Conservation (phyloP, 2,888 invertebrate genomes). For the Rotaria sp. region DNA sequence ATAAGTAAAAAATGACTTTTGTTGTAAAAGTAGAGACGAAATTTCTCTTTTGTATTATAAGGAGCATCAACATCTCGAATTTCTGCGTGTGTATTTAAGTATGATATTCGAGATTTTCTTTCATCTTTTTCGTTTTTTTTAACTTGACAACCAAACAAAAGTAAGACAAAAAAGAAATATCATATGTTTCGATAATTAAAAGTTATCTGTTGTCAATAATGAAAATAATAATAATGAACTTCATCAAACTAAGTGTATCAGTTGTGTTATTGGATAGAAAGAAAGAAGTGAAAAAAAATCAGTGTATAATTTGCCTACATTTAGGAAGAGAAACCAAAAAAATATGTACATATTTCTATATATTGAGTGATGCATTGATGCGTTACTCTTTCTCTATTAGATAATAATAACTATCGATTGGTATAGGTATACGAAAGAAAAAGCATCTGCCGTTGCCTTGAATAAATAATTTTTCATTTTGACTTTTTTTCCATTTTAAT, state of each 20-base stretch:
- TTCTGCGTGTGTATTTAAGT: background rate
- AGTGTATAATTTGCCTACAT: background rate
- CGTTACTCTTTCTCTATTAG: background rate
- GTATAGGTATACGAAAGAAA: background rate
- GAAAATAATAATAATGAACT: background rate
- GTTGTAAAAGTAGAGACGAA: background rate
- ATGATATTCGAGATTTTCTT: conserved; percentile 14
- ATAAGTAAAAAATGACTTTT: background rate
- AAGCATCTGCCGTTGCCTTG: background rate
- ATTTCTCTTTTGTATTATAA: background rate
- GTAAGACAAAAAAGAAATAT: background rate
- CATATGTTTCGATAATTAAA: background rate
- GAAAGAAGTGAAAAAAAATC: background rate
- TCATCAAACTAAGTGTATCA: background rate
- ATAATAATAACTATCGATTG: background rate
- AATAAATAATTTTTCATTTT: background rate
- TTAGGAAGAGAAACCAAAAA: background rate
- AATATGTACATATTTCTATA: background rate
- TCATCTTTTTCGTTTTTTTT: background rate
- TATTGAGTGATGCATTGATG: background rate
- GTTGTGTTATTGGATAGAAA: background rate
- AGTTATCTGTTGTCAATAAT: background rate
- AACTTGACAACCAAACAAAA: background rate
- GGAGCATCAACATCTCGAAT: background rate
- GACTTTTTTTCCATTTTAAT: background rate